These are phyloP conservation scores for Numenius phaeopus DNA, from an alignment of 2,797 vertebrate genomes.

Conservation along the genomic window DNA sequence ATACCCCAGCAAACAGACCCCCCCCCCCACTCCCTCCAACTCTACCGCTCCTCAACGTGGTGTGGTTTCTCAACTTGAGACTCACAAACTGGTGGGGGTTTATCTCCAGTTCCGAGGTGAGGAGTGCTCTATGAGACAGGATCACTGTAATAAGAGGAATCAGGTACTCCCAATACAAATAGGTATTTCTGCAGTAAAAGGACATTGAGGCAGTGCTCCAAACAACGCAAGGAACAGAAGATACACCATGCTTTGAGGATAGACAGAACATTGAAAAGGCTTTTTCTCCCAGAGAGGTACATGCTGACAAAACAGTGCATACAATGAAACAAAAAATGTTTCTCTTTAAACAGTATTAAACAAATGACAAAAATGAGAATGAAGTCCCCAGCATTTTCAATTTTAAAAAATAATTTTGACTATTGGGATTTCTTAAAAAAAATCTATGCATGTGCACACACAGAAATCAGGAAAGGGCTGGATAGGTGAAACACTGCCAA, in stretches of 20 bases:
- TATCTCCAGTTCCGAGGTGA: neutral
- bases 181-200: slow-evolving; percentile 74
- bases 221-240: slow-evolving; percentile 80
- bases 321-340: slow-evolving; percentile 80
- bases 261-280: slow-evolving; percentile 75
- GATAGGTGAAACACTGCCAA: slow-evolving; percentile 62
- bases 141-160: slow-evolving; percentile 81
- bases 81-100: neutral
- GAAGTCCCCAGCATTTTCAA: slow-evolving; percentile 79
- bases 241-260: slow-evolving; percentile 84
- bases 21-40: neutral
- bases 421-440: slow-evolving; percentile 40
- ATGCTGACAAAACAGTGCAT: slow-evolving; percentile 84
- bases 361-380: slow-evolving; percentile 90
- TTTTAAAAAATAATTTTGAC: slow-evolving; percentile 64
- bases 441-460: slow-evolving; percentile 53
- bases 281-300: slow-evolving; percentile 77
- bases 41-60: neutral
- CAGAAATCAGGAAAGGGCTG: slow-evolving; percentile 53
- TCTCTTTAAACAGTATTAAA: slow-evolving; percentile 77
- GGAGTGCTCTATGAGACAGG: slow-evolving; percentile 62
- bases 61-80: neutral
- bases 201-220: slow-evolving; percentile 78
- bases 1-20: neutral
- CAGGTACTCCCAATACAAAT: slow-evolving; percentile 73